These are phyloP conservation scores for Synodontis membranacea DNA, from an alignment of 2,113 vertebrate genomes.

Conservation along the genomic window DNA sequence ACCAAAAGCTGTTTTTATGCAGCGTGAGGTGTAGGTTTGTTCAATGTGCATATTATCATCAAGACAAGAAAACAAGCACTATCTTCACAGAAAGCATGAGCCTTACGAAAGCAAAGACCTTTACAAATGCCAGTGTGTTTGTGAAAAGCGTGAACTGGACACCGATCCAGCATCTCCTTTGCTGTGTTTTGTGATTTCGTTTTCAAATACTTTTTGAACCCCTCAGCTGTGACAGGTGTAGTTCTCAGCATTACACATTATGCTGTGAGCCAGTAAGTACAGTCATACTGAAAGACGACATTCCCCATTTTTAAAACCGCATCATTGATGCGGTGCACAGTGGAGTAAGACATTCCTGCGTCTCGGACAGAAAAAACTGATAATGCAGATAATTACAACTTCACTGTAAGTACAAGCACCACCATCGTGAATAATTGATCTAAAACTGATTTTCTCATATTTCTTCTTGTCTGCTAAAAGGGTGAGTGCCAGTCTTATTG, in stretches of 20 bases:
- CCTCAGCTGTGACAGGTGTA: background rate
- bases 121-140: background rate
- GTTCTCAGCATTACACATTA: background rate
- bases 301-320: background rate
- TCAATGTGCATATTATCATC: background rate
- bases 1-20: background rate
- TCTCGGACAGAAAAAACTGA: background rate
- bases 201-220: background rate
- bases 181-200: background rate
- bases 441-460: constrained; percentile 39
- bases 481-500: background rate
- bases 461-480: constrained; percentile 25
- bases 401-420: constrained; percentile 32
- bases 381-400: constrained; percentile 35
- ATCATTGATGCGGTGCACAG: no score
- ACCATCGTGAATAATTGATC: constrained; percentile 44
- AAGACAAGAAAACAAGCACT: background rate
- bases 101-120: background rate
- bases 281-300: background rate
- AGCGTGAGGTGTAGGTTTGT: background rate
- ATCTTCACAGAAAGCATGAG: no score
- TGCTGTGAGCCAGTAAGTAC: background rate
- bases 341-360: background rate
- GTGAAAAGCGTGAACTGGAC: background rate
- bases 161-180: background rate